These are phyloP conservation scores for Passer domesticus DNA, from an alignment of 2,113 vertebrate species.

Conservation along the genomic window DNA sequence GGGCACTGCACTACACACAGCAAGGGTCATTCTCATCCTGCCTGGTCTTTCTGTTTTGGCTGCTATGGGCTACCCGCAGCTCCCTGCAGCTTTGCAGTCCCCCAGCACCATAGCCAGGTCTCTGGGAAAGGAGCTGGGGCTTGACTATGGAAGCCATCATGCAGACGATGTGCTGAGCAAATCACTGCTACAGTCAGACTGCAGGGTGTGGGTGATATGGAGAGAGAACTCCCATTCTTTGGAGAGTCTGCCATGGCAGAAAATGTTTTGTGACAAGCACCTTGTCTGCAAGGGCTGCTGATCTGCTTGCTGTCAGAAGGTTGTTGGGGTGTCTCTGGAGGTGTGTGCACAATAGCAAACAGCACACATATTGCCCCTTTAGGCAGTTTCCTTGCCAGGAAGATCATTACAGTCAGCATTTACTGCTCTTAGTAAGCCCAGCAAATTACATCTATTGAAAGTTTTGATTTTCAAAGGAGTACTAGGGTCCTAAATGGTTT, in stretches of 20 bases:
- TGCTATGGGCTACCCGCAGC: rapidly evolving
- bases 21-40: background rate
- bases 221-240: background rate
- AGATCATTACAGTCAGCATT: background rate
- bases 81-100: background rate
- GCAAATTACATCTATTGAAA: background rate
- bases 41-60: background rate
- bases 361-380: background rate
- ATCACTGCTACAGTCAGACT: rapidly evolving
- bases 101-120: background rate
- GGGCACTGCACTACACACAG: rapidly evolving
- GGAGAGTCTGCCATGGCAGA: background rate
- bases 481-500: background rate
- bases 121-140: rapidly evolving
- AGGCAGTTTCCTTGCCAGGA: background rate
- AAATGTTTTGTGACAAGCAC: background rate
- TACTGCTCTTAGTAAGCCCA: background rate
- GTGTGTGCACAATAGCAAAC: background rate
- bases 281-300: background rate
- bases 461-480: background rate
- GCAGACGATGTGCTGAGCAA: background rate
- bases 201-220: too few relatives aligned
- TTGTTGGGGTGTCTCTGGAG: background rate
- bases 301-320: background rate
- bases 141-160: rapidly evolving